Percentiles rank a stretch among this genome's conserved stretches.
Evolutionary conservation across 2,797 vertebrate genomes (phyloP).

Genomic region (Euphonia xanthogaster): DNA sequence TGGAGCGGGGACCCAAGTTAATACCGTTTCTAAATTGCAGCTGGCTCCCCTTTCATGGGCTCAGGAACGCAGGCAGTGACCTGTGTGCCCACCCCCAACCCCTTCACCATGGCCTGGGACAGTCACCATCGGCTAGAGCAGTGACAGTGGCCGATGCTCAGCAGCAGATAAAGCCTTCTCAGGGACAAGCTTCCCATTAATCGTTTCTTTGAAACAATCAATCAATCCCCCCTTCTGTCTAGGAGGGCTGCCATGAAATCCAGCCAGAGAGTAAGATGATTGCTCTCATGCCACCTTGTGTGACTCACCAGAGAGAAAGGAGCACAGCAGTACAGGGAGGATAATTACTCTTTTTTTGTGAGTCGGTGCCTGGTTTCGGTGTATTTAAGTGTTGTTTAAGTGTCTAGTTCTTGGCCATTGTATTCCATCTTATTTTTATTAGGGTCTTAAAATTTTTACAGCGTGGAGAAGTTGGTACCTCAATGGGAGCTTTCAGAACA

Average conservation of each 20-base stretch:
- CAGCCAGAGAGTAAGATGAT: neutral
- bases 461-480: neutral
- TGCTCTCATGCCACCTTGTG: slow-evolving; percentile 12
- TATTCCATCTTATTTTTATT: slow-evolving; percentile 49
- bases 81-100: fast-evolving
- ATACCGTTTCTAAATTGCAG: neutral
- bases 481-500: neutral
- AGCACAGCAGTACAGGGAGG: neutral
- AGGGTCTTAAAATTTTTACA: slow-evolving; percentile 10
- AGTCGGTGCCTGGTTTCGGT: slow-evolving; percentile 8
- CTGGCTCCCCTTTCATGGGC: neutral
- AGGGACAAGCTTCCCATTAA: neutral
- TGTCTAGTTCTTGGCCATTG: neutral
- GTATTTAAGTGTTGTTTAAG: slow-evolving; percentile 7
- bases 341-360: slow-evolving; percentile 31
- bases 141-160: neutral
- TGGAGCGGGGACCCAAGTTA: neutral
- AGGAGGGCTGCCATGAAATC: neutral
- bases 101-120: neutral
- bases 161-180: neutral
- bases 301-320: slow-evolving; percentile 27
- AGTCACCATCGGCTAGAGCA: fast-evolving
- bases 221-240: neutral
- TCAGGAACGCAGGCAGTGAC: neutral
- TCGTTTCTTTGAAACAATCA: neutral